A percentile compares a stretch with the other conserved stretches of the same genome.
These are phyloP conservation scores for Himalopsyche phryganea DNA, from an alignment of 1,140 invertebrate genomes.

Conservation along the genomic window DNA sequence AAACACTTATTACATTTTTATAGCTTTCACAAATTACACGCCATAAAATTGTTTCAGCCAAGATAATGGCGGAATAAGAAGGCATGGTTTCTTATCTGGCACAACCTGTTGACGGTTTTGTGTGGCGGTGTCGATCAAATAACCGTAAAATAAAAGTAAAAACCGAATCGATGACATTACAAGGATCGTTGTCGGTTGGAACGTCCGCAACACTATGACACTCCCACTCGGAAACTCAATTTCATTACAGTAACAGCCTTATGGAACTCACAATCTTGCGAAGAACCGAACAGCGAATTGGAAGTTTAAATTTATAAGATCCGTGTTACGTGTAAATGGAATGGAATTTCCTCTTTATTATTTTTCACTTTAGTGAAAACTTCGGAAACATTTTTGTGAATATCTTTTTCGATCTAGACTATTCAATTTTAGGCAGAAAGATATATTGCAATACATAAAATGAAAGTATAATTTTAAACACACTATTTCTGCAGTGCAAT, in stretches of 20 bases:
- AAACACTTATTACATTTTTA: slow-evolving; percentile 1
- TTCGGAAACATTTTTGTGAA: too few species aligned
- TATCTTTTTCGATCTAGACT: too few species aligned
- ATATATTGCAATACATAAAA: too few species aligned
- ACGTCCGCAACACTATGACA: background rate
- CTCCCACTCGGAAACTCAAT: background rate
- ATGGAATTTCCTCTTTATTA: too few species aligned
- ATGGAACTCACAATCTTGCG: background rate
- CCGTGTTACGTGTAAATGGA: too few species aligned
- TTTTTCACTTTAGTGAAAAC: too few species aligned
- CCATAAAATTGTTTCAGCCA: background rate
- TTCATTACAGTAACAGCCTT: background rate
- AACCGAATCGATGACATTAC: background rate
- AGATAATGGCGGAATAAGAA: background rate
- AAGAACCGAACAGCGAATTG: background rate
- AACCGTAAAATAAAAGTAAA: slow-evolving; percentile 4
- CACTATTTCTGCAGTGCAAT: too few species aligned
- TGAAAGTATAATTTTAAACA: too few species aligned
- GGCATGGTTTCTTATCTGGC: slow-evolving; percentile 1
- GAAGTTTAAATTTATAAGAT: too few species aligned
- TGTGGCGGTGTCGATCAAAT: background rate
- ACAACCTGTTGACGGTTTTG: background rate
- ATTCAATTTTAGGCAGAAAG: too few species aligned
- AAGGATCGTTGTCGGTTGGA: background rate
- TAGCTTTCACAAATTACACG: background rate